Conservation (phyloP, 2,797 vertebrate species). For the Rhynchotus rufescens region DNA sequence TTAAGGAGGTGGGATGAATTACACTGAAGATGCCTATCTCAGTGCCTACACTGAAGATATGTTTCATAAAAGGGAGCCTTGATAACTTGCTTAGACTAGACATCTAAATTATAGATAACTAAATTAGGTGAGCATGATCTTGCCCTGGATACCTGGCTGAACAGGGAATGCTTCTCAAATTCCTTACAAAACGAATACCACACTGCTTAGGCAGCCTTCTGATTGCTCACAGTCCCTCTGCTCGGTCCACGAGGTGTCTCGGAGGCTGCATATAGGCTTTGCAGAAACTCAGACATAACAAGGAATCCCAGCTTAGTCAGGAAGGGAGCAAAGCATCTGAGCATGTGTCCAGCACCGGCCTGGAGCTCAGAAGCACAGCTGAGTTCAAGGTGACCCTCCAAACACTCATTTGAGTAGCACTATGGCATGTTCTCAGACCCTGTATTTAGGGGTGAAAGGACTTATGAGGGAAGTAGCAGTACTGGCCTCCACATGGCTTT, state of each 20-base stretch:
- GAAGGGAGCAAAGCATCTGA: not conserved
- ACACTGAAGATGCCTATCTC: not conserved
- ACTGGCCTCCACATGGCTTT: fast-evolving
- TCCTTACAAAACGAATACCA: not conserved
- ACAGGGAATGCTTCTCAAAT: not conserved
- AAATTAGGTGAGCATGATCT: not conserved
- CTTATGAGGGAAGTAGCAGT: not conserved
- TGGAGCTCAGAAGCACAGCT: not conserved
- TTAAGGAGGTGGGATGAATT: not conserved
- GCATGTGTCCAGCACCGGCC: not conserved
- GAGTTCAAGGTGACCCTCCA: not conserved
- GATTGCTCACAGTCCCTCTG: not conserved
- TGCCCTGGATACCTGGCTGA: not conserved
- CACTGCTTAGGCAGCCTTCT: not conserved
- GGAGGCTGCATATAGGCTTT: not conserved
- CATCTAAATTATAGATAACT: conserved; percentile 1
- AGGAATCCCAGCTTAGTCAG: not conserved
- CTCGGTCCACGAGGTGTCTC: not conserved
- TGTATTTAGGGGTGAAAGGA: not conserved
- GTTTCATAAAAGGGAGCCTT: not conserved
- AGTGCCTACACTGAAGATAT: too few species aligned
- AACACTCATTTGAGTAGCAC: not conserved
- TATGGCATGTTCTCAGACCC: not conserved
- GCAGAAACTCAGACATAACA: not conserved
- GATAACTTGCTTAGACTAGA: conserved; percentile 10